Base-by-base conservation (phyloP, 1,140 invertebrate genomes). In the Thereuonema tuberculata region DNA sequence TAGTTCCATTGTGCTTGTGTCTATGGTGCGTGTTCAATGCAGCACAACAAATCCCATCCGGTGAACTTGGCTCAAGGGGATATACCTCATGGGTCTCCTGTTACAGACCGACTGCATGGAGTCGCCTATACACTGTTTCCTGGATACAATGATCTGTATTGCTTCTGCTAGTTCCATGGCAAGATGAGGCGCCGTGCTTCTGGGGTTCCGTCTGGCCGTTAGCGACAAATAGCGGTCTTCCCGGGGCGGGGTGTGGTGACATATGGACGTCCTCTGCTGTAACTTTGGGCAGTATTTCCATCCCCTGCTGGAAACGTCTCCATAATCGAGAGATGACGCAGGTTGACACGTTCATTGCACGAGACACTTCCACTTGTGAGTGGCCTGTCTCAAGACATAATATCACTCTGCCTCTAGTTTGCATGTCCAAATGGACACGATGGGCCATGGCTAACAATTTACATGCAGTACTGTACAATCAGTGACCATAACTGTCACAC, bases 401-500 rank as follows among this genome's bases (percentile, higher is more conserved):
- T 37, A 37, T 37, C 31, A 37, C 31, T 37, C 31, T 37, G 31
- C 17, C 31, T 37, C 31, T 37, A 9, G 5, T 37, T 37, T 37
- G 31, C 31, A 37, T 5, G 31, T 58, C n/a, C 21, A 29, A 25
- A 46, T 49, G 23, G 47, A 58, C n/a, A n/a, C n/a, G n/a, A n/a
- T n/a, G n/a, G n/a, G n/a, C n/a, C n/a, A n/a, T n/a, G n/a, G n/a
- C n/a, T n/a, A n/a, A n/a, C 26, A 67, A 65, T 58, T 57, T 65
- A 17, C 60, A 65, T 21, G 65, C 60, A 27, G 28, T 66, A 29
- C 49, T 66, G 14, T 52, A 50, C 20, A 66, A 66, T 56, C 65
- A 23, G n/a, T 62, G 65, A 81, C 87, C 37, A 47, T 24, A 27
- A 60, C 5, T 55, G n/a, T n/a, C n/a, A n/a, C n/a, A n/a, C n/a